Conservation (phyloP, 2,797 vertebrate genomes). For the Pterois miles region DNA sequence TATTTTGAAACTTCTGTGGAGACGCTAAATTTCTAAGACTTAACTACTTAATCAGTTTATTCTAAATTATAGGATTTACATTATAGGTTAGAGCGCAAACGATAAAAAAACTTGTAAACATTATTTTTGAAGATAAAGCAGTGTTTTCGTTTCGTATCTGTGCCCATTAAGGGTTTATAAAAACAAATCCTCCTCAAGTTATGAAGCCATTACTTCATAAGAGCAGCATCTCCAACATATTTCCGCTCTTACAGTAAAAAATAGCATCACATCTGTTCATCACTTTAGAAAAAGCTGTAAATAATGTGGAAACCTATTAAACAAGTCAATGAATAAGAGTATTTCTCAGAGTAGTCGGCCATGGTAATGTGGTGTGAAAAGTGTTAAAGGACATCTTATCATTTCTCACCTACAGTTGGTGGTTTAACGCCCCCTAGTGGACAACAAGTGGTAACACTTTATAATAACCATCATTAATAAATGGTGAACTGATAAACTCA, state of each 20-base stretch:
- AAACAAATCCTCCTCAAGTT: not conserved
- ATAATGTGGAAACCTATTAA: not conserved
- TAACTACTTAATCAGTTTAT: not conserved
- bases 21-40: not conserved
- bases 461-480: no score
- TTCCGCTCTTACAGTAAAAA: not conserved
- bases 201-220: not conserved
- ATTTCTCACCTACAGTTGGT: slow-evolving; percentile 3
- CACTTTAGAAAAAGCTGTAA: not conserved
- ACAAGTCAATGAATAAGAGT: not conserved
- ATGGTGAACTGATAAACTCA: no score
- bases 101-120: not conserved
- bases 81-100: not conserved
- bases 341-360: not conserved
- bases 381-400: not conserved
- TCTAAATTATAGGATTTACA: not conserved
- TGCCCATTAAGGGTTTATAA: not conserved
- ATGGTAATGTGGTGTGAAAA: not conserved
- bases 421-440: slow-evolving; percentile 59
- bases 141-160: not conserved
- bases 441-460: not conserved
- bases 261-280: not conserved
- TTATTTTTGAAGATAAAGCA: not conserved
- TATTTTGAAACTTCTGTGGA: not conserved
- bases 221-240: not conserved